phyloP scores from a whole-genome alignment of 2,113 vertebrate genomes.

The Hiodon tergisus region DNA sequence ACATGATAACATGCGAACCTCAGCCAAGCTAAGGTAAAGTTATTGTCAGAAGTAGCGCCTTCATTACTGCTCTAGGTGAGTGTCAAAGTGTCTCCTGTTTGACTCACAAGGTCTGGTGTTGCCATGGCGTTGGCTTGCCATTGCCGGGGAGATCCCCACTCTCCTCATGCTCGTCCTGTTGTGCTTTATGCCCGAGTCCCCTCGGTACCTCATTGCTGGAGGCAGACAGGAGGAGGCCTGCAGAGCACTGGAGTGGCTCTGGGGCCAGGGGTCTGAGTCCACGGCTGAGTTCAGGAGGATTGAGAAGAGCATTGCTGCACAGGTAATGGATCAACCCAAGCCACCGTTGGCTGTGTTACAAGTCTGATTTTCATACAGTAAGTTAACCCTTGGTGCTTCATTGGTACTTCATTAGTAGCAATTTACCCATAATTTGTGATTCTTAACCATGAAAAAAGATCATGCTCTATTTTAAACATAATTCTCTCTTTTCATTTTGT shows the following conservation, averaged over 20 bases:
- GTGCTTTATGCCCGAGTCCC: constrained; percentile 84
- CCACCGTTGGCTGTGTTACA: not conserved
- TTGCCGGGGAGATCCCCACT: constrained; percentile 72
- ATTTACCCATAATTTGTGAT: too few species aligned
- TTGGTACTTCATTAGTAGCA: too few species aligned
- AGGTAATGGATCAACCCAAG: constrained; percentile 47
- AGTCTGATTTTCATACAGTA: too few species aligned
- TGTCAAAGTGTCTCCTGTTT: constrained; percentile 6
- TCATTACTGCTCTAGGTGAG: not conserved
- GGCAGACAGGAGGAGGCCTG: constrained; percentile 64
- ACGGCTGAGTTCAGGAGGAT: constrained; percentile 67
- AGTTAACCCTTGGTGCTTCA: too few species aligned
- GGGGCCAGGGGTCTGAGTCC: constrained; percentile 62
- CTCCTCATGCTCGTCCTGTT: constrained; percentile 73
- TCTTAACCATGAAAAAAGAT: too few species aligned
- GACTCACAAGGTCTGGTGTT: constrained; percentile 66
- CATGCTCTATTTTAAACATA: too few species aligned
- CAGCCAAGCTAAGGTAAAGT: too few species aligned
- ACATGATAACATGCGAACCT: too few species aligned
- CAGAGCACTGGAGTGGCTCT: constrained; percentile 72
- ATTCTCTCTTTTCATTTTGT: too few species aligned
- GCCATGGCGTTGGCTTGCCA: constrained; percentile 86
- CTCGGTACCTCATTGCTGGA: constrained; percentile 80
- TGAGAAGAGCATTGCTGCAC: constrained; percentile 54
- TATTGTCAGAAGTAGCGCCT: not conserved